These are phyloP conservation scores for Epinephelus coioides DNA, from an alignment of 2,797 vertebrate genomes.

Conservation along the genomic window DNA sequence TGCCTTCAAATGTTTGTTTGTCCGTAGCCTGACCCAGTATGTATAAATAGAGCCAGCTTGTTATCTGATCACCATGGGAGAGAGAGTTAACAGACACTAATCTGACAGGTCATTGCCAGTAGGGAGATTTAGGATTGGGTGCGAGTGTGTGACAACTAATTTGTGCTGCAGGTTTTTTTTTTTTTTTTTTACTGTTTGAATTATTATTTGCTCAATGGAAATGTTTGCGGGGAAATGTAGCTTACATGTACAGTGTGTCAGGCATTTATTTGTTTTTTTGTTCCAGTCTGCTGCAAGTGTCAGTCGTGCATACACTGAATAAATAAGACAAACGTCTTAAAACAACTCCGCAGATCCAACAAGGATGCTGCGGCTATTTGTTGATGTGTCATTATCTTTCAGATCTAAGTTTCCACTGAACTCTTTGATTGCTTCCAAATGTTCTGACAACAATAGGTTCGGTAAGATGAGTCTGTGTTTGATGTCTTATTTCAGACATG, in stretches of 20 bases:
- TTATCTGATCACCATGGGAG: conserved; percentile 83
- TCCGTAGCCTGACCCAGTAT: conserved; percentile 77
- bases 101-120: conserved; percentile 71
- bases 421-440: conserved; percentile 13
- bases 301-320: not conserved
- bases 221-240: too few relatives aligned
- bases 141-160: conserved; percentile 28
- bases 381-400: not conserved
- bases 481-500: conserved; percentile 22
- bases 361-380: not conserved
- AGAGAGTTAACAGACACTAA: conserved; percentile 80
- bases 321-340: not conserved
- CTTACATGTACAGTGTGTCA: not conserved
- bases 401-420: not conserved
- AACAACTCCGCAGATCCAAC: not conserved
- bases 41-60: conserved; percentile 84
- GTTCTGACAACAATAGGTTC: conserved; percentile 11
- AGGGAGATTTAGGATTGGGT: conserved; percentile 64
- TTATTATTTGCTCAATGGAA: conserved; percentile 10
- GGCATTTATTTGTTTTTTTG: not conserved
- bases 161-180: conserved; percentile 21
- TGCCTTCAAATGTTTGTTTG: conserved; percentile 53
- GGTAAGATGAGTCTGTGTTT: conserved; percentile 12
- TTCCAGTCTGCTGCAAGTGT: not conserved
- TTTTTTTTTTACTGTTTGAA: conserved; percentile 8